A percentile compares a stretch with the other conserved stretches of the same genome.
These are phyloP conservation scores for Agrochola circellaris DNA, from an alignment of 2,888 invertebrate genomes.

Conservation along the genomic window DNA sequence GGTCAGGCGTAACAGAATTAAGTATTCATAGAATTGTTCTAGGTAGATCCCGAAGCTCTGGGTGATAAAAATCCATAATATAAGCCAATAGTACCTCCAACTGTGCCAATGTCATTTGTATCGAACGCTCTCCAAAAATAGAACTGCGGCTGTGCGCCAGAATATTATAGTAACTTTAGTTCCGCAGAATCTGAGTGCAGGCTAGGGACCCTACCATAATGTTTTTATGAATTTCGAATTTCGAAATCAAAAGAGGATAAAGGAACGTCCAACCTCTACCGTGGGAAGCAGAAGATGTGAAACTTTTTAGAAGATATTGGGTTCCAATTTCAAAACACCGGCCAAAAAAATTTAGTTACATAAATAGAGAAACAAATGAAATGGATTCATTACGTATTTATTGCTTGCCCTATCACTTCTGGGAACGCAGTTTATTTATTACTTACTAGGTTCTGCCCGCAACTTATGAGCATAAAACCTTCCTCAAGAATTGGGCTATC, in stretches of 20 bases:
- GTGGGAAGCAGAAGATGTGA: not conserved
- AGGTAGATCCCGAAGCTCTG: slow-evolving; percentile 21
- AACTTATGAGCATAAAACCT: no score
- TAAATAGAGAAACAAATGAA: not conserved
- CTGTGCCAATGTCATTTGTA: slow-evolving; percentile 35
- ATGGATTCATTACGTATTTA: no score
- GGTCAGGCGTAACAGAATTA: slow-evolving; percentile 22
- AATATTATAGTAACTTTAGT: slow-evolving; percentile 39
- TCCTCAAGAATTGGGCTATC: no score
- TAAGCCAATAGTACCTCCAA: slow-evolving; percentile 13
- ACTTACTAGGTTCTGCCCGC: no score
- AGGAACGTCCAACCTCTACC: not conserved
- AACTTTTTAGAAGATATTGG: not conserved
- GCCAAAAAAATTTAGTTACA: not conserved
- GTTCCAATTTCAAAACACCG: slow-evolving; percentile 1
- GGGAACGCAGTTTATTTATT: not conserved
- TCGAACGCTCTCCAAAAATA: slow-evolving; percentile 59
- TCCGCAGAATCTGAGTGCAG: slow-evolving; percentile 18
- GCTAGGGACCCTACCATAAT: not conserved
- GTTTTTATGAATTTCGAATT: not conserved
- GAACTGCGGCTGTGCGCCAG: slow-evolving; percentile 37
- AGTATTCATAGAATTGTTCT: slow-evolving; percentile 33
- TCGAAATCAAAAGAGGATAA: not conserved
- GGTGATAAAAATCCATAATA: slow-evolving; percentile 47
- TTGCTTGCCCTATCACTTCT: not conserved